Evolutionary conservation across 1,140 invertebrate genomes (phyloP).

Genomic region (Harpegnathos saltator): DNA sequence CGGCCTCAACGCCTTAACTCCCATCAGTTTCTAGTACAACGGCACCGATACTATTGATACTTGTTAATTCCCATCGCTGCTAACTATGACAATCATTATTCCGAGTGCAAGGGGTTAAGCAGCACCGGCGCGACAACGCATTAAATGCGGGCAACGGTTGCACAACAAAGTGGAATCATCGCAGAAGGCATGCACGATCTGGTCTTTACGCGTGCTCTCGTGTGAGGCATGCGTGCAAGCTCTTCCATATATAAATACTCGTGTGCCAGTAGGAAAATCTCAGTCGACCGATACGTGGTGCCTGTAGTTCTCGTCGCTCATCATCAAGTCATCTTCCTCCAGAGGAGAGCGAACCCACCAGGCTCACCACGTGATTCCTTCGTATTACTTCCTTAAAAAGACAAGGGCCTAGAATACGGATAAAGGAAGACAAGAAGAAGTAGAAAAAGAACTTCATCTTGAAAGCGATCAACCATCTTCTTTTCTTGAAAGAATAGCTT

Average conservation of each 20-base stretch:
- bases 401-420: not conserved
- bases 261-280: conserved; percentile 76
- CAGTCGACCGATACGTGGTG: conserved; percentile 73
- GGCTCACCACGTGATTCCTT: conserved; percentile 9
- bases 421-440: not conserved
- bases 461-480: not conserved
- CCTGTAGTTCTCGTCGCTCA: not conserved
- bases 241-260: conserved; percentile 79
- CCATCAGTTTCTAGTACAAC: too few species aligned
- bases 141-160: conserved; percentile 11
- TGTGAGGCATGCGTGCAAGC: conserved; percentile 65
- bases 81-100: conserved; percentile 29
- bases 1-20: too few species aligned
- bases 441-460: not conserved
- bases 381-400: not conserved
- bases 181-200: conserved; percentile 6
- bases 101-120: conserved; percentile 9
- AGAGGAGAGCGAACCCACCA: not conserved
- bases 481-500: too few species aligned
- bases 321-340: not conserved
- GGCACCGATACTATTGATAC: not conserved
- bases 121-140: not conserved
- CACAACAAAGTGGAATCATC: conserved; percentile 41
- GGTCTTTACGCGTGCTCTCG: conserved; percentile 44
- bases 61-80: not conserved